Base-by-base conservation (phyloP, 2,797 vertebrate genomes). In the Valencia hispanica region DNA sequence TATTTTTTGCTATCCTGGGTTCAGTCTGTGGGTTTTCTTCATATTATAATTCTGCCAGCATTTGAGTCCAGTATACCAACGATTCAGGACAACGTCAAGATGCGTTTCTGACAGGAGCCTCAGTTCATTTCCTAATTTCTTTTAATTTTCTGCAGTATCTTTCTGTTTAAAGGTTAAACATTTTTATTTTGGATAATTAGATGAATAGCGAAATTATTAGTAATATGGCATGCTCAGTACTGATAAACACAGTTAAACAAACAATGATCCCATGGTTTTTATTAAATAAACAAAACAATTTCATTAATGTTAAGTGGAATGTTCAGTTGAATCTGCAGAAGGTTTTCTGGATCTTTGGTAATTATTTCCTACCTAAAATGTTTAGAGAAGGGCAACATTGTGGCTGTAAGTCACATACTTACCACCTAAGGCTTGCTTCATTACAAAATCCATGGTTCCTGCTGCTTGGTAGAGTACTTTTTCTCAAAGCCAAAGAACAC, bases 401-500 rank as follows among this genome's bases (percentile, higher is more conserved):
- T 14, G 10, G 25, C 10, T 34, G 32, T 41, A n/a, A 55, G 30
- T 22, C 3, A 71, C 57, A 55, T 59, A 92, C 97, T 96, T 87
- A 99, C 98, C 98, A 72, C 98, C 98, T 80, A 99, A 94, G 57
- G 98, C 98, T 94, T 99, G 98, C 92, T 99, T 99, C 98, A 99
- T 99, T 82, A 99, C 97, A 81, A 99, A 99, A 95, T 99, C 97
- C 98, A 99, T 99, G 93, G 34, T 93, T 94, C 84, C 73, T 80
- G 86, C 84, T 78, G 88, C 77, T 91, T 78, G 27, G 87, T 87
- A 57, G 27, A 72, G 63, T 87, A 51, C 85, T 79, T 91, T 86
- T 74, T 92, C 89, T 88, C 87, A 93, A 88, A 93, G 88, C 87
- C 87, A 66, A 77, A 75, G 88, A 91, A 65, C 88, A 88, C 91